Evolutionary conservation across 2,113 vertebrate genomes (phyloP).

Genomic region (Salvelinus sp.): DNA sequence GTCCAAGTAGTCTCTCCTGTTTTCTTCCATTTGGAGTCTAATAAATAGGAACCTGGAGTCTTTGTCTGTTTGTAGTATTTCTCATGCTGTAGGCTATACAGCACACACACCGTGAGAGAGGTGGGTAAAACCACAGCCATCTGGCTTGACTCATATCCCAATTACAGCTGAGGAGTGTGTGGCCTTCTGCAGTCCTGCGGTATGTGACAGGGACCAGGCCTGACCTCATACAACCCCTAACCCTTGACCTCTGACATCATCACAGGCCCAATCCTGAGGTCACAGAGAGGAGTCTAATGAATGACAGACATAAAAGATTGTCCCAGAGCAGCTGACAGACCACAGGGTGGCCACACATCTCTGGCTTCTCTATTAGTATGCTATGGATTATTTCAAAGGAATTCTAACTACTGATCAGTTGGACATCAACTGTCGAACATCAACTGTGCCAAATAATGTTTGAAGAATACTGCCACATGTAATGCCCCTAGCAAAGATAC

Average conservation of each 20-base stretch:
- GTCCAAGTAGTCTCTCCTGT: too few species aligned
- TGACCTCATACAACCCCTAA: constrained; percentile 7
- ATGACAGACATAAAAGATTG: not conserved
- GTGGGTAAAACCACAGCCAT: not conserved
- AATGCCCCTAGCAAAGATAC: not conserved
- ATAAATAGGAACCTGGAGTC: too few species aligned
- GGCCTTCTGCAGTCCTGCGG: not conserved
- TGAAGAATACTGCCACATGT: not conserved
- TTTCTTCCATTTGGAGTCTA: too few species aligned
- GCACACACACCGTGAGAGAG: not conserved
- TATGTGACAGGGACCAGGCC: constrained; percentile 13
- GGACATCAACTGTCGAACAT: not conserved
- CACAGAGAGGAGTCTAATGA: constrained; percentile 14
- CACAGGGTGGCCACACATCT: not conserved
- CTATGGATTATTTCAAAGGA: not conserved
- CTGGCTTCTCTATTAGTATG: not conserved
- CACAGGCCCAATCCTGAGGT: not conserved
- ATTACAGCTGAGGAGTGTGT: constrained; percentile 4
- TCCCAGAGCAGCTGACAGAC: not conserved
- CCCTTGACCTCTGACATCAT: not conserved
- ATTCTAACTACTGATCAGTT: not conserved
- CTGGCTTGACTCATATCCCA: constrained; percentile 9
- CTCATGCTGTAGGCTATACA: too few species aligned
- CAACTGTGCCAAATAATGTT: not conserved
- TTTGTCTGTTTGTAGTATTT: too few species aligned